A percentile compares a stretch with the other conserved stretches of the same genome.
phyloP scores from a whole-genome alignment of 2,797 vertebrate genomes.

The Pelodytes ibericus region DNA sequence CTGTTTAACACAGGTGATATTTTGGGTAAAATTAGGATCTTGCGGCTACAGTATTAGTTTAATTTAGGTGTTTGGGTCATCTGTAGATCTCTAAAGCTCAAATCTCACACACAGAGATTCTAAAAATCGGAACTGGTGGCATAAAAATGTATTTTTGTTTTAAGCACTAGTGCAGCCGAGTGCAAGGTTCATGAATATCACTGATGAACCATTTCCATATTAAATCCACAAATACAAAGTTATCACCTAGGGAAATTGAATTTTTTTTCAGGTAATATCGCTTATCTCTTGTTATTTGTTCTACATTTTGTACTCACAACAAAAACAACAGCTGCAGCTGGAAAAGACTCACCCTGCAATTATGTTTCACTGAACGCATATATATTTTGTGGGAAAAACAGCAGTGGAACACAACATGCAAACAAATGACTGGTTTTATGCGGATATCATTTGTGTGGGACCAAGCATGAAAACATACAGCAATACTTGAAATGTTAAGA shows the following conservation, averaged over 20 bases:
- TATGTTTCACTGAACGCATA: constrained; percentile 50
- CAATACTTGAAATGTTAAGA: constrained; percentile 23
- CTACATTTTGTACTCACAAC: constrained; percentile 34
- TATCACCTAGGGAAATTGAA: background rate
- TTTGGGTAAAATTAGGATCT: too few species aligned
- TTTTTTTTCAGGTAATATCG: constrained; percentile 24
- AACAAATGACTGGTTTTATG: constrained; percentile 50
- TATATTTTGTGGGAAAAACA: constrained; percentile 46
- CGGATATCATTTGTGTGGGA: constrained; percentile 45
- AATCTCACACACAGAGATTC: too few species aligned
- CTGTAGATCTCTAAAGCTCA: too few species aligned
- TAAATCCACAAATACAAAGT: background rate
- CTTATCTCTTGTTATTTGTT: constrained; percentile 13
- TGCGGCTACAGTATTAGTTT: too few species aligned
- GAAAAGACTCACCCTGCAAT: constrained; percentile 48
- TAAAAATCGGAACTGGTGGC: too few species aligned
- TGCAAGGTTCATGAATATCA: background rate
- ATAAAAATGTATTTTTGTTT: too few species aligned
- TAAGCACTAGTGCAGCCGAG: background rate
- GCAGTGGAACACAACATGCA: constrained; percentile 46
- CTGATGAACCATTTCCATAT: background rate
- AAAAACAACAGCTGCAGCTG: constrained; percentile 52
- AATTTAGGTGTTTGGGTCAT: too few species aligned
- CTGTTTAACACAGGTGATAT: too few species aligned
- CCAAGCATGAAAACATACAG: constrained; percentile 36